A percentile compares a stretch with the other conserved stretches of the same genome.
These are phyloP conservation scores for Limosa lapponica DNA, from an alignment of 2,797 vertebrate genomes.

Conservation along the genomic window DNA sequence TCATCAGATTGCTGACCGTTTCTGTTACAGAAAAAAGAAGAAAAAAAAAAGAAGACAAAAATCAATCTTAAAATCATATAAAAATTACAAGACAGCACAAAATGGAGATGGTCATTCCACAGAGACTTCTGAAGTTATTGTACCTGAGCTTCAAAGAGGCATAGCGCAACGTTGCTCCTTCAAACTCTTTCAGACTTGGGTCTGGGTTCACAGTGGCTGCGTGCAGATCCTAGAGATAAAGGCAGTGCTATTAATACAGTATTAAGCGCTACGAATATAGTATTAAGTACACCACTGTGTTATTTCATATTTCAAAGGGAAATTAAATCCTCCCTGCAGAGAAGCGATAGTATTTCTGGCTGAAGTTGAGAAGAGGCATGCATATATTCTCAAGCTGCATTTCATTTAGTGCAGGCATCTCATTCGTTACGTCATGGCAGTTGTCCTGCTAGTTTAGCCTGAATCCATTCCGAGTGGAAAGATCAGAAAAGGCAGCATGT, in stretches of 20 bases:
- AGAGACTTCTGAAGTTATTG: not conserved
- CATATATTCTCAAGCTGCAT: conserved; percentile 68
- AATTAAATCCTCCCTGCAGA: conserved; percentile 66
- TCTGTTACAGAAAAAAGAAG: conserved; percentile 69
- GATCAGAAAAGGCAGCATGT: conserved; percentile 44
- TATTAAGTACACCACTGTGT: not conserved
- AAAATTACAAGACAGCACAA: not conserved
- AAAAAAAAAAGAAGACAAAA: not conserved
- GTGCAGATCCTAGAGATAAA: conserved; percentile 87
- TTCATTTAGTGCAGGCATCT: conserved; percentile 60
- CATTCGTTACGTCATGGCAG: conserved; percentile 18
- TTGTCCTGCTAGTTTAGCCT: conserved; percentile 37
- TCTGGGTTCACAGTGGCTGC: conserved; percentile 95
- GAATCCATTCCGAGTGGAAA: conserved; percentile 64
- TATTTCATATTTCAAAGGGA: conserved; percentile 44
- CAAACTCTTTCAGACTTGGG: conserved; percentile 95
- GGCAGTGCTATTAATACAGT: not conserved
- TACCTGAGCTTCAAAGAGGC: conserved; percentile 96
- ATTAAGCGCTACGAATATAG: not conserved
- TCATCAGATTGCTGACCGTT: conserved; percentile 87
- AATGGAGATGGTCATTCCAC: not conserved
- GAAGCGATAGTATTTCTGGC: conserved; percentile 65
- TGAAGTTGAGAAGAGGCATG: conserved; percentile 74
- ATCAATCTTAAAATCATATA: not conserved
- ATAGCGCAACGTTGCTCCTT: conserved; percentile 93